Evolutionary conservation across 2,797 vertebrate genomes (phyloP).

Genomic region (Melanitta fusca): DNA sequence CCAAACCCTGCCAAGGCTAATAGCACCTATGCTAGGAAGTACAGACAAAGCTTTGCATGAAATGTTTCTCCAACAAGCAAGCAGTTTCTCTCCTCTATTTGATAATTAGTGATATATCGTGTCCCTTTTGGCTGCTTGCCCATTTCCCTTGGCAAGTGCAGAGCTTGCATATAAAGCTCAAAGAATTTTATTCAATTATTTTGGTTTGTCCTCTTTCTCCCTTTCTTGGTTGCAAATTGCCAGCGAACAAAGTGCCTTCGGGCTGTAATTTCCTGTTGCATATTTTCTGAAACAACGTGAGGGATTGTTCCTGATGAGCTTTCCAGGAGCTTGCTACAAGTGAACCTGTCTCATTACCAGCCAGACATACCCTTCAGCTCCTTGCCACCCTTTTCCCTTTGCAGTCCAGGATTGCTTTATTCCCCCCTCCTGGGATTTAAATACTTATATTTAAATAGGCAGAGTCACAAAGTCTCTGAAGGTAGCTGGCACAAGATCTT

Average conservation of each 20-base stretch:
- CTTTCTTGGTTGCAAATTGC: conserved; percentile 38
- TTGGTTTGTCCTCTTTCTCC: conserved; percentile 23
- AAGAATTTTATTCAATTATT: conserved; percentile 39
- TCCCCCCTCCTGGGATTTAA: not conserved
- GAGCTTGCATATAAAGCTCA: not conserved
- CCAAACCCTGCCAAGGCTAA: not conserved
- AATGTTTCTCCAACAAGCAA: not conserved
- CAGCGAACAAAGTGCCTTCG: conserved; percentile 32
- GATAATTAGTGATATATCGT: conserved; percentile 6
- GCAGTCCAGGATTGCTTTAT: not conserved
- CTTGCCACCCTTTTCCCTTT: not conserved
- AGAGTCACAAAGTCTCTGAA: not conserved
- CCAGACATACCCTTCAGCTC: conserved; percentile 37
- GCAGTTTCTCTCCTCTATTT: not conserved
- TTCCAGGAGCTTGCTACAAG: conserved; percentile 40
- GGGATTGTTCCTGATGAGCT: conserved; percentile 52
- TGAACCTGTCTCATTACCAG: conserved; percentile 50
- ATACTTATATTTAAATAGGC: not conserved
- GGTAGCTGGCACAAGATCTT: not conserved
- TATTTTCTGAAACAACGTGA: conserved; percentile 61
- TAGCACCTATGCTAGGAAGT: not conserved
- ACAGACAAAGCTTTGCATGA: not conserved
- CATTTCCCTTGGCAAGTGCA: not conserved
- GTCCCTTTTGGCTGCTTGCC: conserved; percentile 28
- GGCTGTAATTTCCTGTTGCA: conserved; percentile 68